A percentile compares a stretch with the other conserved stretches of the same genome.
Evolutionary conservation across 2,888 invertebrate genomes (phyloP).

Genomic region (Synanthedon formicaeformis): DNA sequence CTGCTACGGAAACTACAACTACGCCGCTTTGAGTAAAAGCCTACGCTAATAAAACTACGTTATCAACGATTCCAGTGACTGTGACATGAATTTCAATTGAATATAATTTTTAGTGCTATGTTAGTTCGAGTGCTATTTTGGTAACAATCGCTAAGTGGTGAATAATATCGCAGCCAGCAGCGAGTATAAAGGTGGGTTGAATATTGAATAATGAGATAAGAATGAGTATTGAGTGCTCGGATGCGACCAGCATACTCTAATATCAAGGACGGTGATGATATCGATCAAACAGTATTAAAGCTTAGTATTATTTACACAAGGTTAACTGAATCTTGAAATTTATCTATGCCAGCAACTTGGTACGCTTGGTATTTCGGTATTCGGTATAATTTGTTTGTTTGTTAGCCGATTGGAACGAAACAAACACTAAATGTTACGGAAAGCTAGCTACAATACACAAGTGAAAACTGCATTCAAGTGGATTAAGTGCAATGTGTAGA

Average conservation of each 20-base stretch:
- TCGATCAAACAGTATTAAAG: conserved; percentile 37
- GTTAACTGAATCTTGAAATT: no score
- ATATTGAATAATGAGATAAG: conserved; percentile 36
- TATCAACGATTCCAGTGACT: conserved; percentile 25
- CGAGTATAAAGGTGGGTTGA: conserved; percentile 38
- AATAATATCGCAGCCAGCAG: conserved; percentile 11
- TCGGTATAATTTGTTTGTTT: no score
- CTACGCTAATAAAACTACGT: conserved; percentile 11
- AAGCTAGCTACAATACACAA: no score
- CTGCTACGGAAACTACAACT: conserved; percentile 20
- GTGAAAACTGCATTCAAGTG: no score
- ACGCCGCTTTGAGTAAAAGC: not conserved
- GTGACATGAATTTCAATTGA: conserved; percentile 17
- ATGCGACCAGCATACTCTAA: conserved; percentile 30
- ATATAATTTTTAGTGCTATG: conserved; percentile 23
- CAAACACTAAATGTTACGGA: no score
- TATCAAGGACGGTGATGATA: conserved; percentile 63
- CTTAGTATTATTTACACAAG: no score
- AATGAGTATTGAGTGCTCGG: conserved; percentile 28
- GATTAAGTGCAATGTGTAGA: no score
- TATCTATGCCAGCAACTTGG: no score
- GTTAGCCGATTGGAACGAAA: no score
- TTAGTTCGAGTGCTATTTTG: conserved; percentile 23
- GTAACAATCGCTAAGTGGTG: conserved; percentile 12
- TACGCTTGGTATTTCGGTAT: no score